Percentiles rank a stretch among this genome's conserved stretches.
phyloP scores from a whole-genome alignment of 2,888 invertebrate species.

The Eupithecia pulchellata region DNA sequence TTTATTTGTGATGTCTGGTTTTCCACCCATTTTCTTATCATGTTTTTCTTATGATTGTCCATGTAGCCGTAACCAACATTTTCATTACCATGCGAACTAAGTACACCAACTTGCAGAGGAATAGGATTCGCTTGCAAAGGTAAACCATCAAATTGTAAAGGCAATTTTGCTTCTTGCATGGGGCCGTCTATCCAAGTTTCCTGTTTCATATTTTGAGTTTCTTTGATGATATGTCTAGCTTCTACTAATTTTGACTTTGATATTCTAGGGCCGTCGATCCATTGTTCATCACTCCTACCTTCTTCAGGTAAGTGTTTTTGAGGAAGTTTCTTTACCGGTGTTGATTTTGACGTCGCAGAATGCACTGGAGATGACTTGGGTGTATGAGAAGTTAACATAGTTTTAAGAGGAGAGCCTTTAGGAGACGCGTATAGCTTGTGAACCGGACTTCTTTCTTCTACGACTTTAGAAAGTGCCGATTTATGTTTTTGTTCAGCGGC shows the following conservation, averaged over 20 bases:
- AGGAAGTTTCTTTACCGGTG: conserved; percentile 77
- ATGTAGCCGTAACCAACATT: conserved; percentile 92
- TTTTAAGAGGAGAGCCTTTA: conserved; percentile 85
- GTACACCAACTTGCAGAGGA: conserved; percentile 73
- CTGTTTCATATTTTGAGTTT: conserved; percentile 91
- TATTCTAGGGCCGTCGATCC: conserved; percentile 98
- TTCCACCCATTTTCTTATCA: conserved; percentile 97
- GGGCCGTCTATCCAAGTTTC: conserved; percentile 99
- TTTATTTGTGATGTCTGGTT: conserved; percentile 94
- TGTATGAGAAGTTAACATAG: conserved; percentile 66
- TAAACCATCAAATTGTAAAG: conserved; percentile 74
- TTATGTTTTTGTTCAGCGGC: conserved; percentile 87
- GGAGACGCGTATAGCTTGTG: conserved; percentile 86
- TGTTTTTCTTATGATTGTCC: conserved; percentile 96
- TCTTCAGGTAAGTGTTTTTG: conserved; percentile 77
- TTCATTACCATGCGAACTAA: conserved; percentile 79
- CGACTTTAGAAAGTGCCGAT: conserved; percentile 79
- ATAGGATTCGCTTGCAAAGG: conserved; percentile 87
- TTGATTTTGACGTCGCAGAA: conserved; percentile 81
- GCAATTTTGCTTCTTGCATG: conserved; percentile 87
- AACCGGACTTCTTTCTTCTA: conserved; percentile 86
- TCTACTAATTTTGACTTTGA: conserved; percentile 93
- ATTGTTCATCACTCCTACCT: conserved; percentile 93
- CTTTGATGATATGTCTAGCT: conserved; percentile 91
- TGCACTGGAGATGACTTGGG: conserved; percentile 85